These are phyloP conservation scores for Hyperopisus bebe DNA, from an alignment of 2,113 vertebrate genomes.

Conservation along the genomic window DNA sequence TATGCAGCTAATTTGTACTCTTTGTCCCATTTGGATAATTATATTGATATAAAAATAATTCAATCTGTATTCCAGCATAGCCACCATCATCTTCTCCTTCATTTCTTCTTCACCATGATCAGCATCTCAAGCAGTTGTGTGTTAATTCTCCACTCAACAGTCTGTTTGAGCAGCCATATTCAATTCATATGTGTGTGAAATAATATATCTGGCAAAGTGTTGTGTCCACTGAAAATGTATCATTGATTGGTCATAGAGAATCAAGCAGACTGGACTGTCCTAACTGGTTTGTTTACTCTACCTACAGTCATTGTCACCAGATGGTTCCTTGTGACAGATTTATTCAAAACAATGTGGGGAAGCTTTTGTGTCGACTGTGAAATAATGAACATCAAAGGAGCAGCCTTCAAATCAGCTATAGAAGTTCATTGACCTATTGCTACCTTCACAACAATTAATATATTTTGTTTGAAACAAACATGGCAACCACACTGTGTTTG, in stretches of 20 bases:
- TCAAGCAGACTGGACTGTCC: neutral
- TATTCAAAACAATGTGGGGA: neutral
- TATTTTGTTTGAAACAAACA: neutral
- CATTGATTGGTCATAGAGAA: neutral
- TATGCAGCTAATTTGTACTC: neutral
- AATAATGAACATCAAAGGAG: neutral
- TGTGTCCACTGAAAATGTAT: neutral
- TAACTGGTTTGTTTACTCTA: neutral
- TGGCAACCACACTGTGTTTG: neutral
- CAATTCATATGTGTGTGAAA: neutral
- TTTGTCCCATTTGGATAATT: neutral
- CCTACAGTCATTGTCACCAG: neutral
- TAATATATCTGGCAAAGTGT: neutral
- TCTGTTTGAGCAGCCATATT: neutral
- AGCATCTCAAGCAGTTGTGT: neutral
- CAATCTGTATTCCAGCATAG: neutral
- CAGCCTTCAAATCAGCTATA: neutral
- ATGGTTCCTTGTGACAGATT: neutral
- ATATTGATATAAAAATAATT: neutral
- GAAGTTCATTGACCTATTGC: neutral
- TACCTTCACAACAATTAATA: neutral
- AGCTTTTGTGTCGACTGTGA: neutral
- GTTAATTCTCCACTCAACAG: neutral
- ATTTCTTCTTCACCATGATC: neutral
- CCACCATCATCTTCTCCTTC: neutral